These are phyloP conservation scores for Hemistola chrysoprasaria DNA, from an alignment of 2,888 invertebrate genomes.

Conservation along the genomic window DNA sequence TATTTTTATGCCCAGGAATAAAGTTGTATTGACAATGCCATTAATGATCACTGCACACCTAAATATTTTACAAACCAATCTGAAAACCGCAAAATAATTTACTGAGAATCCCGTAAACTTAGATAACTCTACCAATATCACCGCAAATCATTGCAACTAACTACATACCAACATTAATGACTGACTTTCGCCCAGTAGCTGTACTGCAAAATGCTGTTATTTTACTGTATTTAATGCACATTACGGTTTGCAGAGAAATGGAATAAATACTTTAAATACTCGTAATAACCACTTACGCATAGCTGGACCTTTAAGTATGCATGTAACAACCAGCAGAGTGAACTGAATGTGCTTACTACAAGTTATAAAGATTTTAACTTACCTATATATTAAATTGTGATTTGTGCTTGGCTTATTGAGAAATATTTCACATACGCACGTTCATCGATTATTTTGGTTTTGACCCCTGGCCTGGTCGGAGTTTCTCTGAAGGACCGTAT, in stretches of 20 bases:
- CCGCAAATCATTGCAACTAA: constrained; percentile 16
- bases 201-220: constrained; percentile 22
- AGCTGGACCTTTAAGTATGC: constrained; percentile 7
- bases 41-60: no score
- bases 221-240: constrained; percentile 22
- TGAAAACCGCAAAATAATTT: no score
- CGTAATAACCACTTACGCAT: constrained; percentile 18
- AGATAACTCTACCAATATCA: constrained; percentile 8
- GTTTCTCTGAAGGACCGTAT: no score
- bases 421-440: no score
- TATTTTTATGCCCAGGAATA: no score
- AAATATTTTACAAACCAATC: no score
- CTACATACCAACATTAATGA: constrained; percentile 17
- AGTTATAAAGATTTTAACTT: constrained; percentile 8
- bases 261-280: constrained; percentile 2
- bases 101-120: constrained; percentile 11
- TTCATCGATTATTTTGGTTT: no score
- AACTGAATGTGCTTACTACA: constrained; percentile 21
- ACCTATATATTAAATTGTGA: no score
- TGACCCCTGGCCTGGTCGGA: no score
- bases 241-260: constrained; percentile 10
- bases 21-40: no score
- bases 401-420: no score
- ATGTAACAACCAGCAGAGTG: no score
- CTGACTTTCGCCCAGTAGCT: constrained; percentile 18